Evolutionary conservation across 2,888 invertebrate species (phyloP).

Genomic region (Oithona nana): DNA sequence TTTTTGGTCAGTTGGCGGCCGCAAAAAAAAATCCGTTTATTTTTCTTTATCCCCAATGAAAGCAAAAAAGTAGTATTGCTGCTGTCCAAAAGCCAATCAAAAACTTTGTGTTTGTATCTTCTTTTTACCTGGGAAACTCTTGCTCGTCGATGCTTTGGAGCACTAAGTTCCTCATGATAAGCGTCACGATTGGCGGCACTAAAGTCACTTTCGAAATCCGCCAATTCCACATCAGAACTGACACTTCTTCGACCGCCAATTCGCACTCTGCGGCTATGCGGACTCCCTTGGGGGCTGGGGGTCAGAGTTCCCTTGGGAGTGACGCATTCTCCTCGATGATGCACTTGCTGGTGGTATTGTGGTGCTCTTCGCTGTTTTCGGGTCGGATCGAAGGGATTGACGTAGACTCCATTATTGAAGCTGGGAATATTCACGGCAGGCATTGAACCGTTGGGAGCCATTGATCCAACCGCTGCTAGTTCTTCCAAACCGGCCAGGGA

Average conservation of each 20-base stretch:
- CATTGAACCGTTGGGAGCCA: constrained; percentile 24
- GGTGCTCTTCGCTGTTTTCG: constrained; percentile 30
- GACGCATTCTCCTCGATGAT: constrained; percentile 20
- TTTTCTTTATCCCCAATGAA: no score
- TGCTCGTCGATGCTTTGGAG: constrained; percentile 12
- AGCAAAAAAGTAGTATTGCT: no score
- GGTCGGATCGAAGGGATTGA: constrained; percentile 26
- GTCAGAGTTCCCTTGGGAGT: constrained; percentile 2
- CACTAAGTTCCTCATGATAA: neutral
- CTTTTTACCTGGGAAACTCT: no score
- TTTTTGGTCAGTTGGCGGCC: neutral
- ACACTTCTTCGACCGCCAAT: neutral
- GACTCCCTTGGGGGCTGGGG: neutral
- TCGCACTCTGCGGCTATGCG: neutral
- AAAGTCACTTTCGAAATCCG: neutral
- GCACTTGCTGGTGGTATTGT: neutral
- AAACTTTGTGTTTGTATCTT: no score
- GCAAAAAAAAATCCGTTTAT: no score
- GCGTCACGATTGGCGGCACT: neutral
- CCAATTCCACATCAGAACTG: constrained; percentile 10
- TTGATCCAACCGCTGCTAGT: constrained; percentile 24
- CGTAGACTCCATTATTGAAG: constrained; percentile 24
- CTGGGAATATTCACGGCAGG: constrained; percentile 20
- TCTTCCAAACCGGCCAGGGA: constrained; percentile 40
- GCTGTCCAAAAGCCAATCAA: no score